Conservation (phyloP, 2,113 vertebrate species). For the Meriones unguiculatus region DNA sequence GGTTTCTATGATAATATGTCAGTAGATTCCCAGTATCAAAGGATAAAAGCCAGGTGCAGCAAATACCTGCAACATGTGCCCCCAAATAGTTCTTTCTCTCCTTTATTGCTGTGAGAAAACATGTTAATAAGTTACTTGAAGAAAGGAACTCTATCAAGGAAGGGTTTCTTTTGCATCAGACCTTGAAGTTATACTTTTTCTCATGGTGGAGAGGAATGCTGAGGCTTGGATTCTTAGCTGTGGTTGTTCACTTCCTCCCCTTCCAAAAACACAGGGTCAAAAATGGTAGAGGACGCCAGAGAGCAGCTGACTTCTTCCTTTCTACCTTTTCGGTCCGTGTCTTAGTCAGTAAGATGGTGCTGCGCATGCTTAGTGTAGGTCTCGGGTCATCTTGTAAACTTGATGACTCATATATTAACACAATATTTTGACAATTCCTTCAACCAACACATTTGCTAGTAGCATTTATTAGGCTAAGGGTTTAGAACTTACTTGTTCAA, state of each 20-base stretch:
- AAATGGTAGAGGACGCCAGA: neutral
- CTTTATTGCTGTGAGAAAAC: neutral
- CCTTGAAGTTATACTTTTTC: neutral
- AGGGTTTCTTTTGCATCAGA: neutral
- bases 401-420: neutral
- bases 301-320: neutral
- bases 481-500: neutral
- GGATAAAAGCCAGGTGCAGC: neutral
- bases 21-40: neutral
- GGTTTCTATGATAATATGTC: neutral
- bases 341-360: neutral
- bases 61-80: neutral
- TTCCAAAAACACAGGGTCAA: no score
- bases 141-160: no score
- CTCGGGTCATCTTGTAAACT: neutral
- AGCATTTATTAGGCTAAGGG: neutral
- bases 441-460: neutral
- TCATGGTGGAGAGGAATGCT: neutral
- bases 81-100: neutral
- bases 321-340: neutral
- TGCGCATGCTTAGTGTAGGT: neutral
- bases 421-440: neutral
- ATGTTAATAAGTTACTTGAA: neutral
- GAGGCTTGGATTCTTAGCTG: no score
- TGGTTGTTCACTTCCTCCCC: neutral